Evolutionary conservation across 2,888 invertebrate species (phyloP).

Genomic region (Perizoma flavofasciatum): DNA sequence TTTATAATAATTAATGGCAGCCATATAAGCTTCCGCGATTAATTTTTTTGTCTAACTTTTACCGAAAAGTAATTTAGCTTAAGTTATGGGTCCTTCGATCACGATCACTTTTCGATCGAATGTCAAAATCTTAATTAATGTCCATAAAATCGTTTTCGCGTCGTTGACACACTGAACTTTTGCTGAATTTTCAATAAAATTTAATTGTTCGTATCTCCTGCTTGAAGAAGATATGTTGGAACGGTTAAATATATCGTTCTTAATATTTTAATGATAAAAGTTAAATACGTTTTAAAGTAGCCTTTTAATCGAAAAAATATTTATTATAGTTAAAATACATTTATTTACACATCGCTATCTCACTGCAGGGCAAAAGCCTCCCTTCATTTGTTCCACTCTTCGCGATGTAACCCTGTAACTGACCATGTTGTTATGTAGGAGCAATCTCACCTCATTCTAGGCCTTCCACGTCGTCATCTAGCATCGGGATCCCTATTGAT

Average conservation of each 20-base stretch:
- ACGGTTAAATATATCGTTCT: background rate
- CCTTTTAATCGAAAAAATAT: no score
- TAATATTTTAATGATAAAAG: no score
- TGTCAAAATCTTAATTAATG: slow-evolving; percentile 42
- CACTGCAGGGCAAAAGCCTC: no score
- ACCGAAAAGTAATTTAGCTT: slow-evolving; percentile 33
- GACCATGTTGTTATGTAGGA: no score
- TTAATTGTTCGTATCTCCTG: slow-evolving; percentile 28
- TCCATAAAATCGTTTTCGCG: slow-evolving; percentile 25
- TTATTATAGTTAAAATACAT: no score
- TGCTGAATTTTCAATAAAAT: slow-evolving; percentile 29
- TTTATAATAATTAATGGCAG: slow-evolving; percentile 38
- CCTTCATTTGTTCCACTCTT: no score
- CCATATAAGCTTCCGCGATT: slow-evolving; percentile 30
- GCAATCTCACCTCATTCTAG: no score
- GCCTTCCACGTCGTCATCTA: no score
- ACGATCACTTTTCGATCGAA: slow-evolving; percentile 39
- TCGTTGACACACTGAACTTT: slow-evolving; percentile 41
- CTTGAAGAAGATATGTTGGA: slow-evolving; percentile 4
- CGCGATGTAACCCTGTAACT: no score
- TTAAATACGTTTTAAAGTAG: no score
- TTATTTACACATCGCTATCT: no score
- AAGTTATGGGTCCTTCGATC: slow-evolving; percentile 30
- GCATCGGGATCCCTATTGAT: no score
- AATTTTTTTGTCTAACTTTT: slow-evolving; percentile 38